Evolutionary conservation across 92 coral and sea anemone genomes (phyloP).

Genomic region (Phymanthus crucifer): DNA sequence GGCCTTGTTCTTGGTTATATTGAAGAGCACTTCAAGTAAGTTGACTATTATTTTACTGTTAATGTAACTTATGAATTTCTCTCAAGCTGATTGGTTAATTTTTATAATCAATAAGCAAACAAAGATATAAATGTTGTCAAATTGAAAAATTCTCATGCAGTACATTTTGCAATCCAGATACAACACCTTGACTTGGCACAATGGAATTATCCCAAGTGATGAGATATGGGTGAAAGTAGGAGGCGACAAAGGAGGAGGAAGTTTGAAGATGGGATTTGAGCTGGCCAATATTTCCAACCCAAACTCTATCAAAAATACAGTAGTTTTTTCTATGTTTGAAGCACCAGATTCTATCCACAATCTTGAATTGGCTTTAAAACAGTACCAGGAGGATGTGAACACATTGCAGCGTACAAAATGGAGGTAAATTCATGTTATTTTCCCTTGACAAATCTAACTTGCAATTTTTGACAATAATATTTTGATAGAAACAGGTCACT

Average conservation of each 20-base stretch:
- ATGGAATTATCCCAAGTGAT: neutral
- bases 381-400: neutral
- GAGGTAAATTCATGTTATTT: too few species aligned
- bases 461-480: too few species aligned
- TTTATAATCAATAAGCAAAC: too few species aligned
- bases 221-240: slow-evolving; percentile 7
- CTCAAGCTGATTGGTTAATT: too few species aligned
- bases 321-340: neutral
- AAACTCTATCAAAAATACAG: neutral
- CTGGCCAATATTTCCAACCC: neutral
- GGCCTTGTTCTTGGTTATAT: slow-evolving; percentile 4
- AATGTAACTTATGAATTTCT: neutral
- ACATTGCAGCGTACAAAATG: too few species aligned
- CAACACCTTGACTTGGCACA: neutral
- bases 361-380: neutral
- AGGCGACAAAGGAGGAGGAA: slow-evolving; percentile 13
- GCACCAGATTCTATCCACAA: neutral
- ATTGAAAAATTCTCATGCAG: too few species aligned
- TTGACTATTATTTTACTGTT: neutral
- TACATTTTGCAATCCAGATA: neutral
- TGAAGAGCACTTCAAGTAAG: neutral
- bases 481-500: too few species aligned
- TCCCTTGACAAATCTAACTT: too few species aligned
- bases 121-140: too few species aligned
- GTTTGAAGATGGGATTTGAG: neutral